A percentile compares a stretch with the other conserved stretches of the same genome.
Conservation (phyloP, 2,797 vertebrate species). For the Argyrosomus regius region DNA sequence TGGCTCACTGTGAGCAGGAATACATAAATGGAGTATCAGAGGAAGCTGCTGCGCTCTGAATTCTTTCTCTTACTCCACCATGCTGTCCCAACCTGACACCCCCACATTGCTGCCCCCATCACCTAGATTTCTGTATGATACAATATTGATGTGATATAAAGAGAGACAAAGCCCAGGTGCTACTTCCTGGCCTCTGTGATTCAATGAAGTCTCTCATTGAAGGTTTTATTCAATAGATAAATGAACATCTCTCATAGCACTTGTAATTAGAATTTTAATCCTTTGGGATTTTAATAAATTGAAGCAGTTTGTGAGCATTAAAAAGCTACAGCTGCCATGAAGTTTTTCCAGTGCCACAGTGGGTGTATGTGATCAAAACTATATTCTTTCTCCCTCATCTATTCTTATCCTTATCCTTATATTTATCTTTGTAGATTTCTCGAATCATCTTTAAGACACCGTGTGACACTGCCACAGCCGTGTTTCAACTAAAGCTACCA, state of each 20-base stretch:
- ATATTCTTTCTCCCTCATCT: not conserved
- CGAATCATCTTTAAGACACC: no score
- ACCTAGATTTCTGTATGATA: not conserved
- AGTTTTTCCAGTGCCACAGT: not conserved
- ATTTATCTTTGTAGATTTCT: not conserved
- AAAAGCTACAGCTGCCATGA: not conserved
- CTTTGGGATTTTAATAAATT: not conserved
- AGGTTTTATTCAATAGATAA: no score
- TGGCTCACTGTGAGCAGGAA: not conserved
- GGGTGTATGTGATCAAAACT: not conserved
- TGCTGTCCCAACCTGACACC: not conserved
- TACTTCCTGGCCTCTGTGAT: not conserved
- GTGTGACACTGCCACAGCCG: no score
- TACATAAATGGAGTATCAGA: not conserved
- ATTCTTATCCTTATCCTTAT: not conserved
- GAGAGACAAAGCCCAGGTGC: not conserved
- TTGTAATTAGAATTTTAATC: not conserved
- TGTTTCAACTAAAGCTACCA: no score
- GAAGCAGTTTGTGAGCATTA: not conserved
- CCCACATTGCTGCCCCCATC: not conserved
- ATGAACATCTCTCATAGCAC: no score
- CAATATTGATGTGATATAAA: not conserved
- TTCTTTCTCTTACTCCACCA: not conserved
- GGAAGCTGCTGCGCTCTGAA: not conserved
- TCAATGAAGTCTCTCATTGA: no score